phyloP scores from a whole-genome alignment of 2,797 vertebrate genomes.

The Thaleichthys pacificus region DNA sequence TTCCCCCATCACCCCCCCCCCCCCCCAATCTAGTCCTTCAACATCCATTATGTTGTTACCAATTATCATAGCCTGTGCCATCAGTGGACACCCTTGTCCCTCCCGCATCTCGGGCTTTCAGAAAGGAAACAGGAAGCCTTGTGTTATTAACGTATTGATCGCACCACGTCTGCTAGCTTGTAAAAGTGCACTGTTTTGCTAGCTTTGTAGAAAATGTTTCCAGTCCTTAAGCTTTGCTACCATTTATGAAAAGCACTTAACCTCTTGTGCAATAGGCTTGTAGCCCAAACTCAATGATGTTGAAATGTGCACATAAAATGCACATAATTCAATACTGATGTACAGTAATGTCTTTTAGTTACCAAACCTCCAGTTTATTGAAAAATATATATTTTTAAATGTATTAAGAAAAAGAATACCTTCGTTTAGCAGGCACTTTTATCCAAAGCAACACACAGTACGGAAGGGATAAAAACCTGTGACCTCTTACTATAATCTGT shows the following conservation, averaged over 20 bases:
- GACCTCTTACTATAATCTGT: too few species aligned
- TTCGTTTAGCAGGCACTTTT: too few species aligned
- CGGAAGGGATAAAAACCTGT: too few species aligned
- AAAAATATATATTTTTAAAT: too few species aligned
- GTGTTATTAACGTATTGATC: conserved; percentile 70
- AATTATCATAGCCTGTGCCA: not conserved
- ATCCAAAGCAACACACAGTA: too few species aligned
- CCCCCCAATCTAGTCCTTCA: too few species aligned
- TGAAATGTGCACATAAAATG: not conserved
- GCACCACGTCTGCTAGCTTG: conserved; percentile 22
- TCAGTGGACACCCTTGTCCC: conserved; percentile 29
- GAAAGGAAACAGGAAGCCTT: conserved; percentile 60
- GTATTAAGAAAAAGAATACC: too few species aligned
- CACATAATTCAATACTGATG: too few species aligned
- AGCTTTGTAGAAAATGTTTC: conserved; percentile 2
- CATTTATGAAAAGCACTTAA: conserved; percentile 1
- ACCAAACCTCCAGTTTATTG: too few species aligned
- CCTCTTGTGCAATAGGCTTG: not conserved
- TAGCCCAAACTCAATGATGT: not conserved
- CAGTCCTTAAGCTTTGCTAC: not conserved
- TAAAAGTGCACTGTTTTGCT: conserved; percentile 13
- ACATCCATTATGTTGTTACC: not conserved
- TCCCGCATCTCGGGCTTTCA: not conserved
- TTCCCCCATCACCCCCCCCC: too few species aligned
- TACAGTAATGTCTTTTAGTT: too few species aligned